These are phyloP conservation scores for Onchidella celtica DNA, from an alignment of 2,888 invertebrate genomes.

Conservation along the genomic window DNA sequence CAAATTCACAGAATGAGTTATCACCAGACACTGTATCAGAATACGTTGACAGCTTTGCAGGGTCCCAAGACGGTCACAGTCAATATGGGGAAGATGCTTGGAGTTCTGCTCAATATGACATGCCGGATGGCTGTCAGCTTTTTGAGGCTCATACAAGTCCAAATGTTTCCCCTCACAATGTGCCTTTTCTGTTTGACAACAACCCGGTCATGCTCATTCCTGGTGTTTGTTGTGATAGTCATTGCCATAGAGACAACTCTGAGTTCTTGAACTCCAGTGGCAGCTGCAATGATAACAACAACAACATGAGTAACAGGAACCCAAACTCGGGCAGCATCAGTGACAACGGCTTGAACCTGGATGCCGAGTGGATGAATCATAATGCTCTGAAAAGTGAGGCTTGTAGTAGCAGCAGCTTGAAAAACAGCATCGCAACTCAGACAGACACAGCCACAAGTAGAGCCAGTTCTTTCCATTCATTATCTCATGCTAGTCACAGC, in stretches of 20 bases:
- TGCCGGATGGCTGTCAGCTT: no score
- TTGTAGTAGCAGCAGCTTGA: background rate
- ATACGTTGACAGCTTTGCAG: no score
- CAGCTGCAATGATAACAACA: background rate
- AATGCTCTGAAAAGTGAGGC: background rate
- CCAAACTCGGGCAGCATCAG: no score
- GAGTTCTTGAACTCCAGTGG: background rate
- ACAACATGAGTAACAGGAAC: background rate
- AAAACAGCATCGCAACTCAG: slow-evolving; percentile 39
- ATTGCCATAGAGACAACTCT: background rate
- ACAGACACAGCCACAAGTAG: slow-evolving; percentile 18
- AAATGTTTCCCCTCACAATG: background rate
- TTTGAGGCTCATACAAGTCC: no score
- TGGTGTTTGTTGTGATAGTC: slow-evolving; percentile 6
- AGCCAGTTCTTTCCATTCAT: slow-evolving; percentile 35
- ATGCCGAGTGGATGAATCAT: background rate
- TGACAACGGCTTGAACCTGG: background rate
- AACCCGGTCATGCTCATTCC: slow-evolving; percentile 24
- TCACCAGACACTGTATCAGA: no score
- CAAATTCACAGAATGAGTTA: no score
- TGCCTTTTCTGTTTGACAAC: slow-evolving; percentile 29
- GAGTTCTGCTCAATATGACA: no score
- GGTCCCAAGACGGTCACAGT: no score
- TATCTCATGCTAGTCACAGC: slow-evolving; percentile 40
- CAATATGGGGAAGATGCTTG: no score